phyloP scores from a whole-genome alignment of 2,113 vertebrate genomes.

The Platysternon megacephalum region DNA sequence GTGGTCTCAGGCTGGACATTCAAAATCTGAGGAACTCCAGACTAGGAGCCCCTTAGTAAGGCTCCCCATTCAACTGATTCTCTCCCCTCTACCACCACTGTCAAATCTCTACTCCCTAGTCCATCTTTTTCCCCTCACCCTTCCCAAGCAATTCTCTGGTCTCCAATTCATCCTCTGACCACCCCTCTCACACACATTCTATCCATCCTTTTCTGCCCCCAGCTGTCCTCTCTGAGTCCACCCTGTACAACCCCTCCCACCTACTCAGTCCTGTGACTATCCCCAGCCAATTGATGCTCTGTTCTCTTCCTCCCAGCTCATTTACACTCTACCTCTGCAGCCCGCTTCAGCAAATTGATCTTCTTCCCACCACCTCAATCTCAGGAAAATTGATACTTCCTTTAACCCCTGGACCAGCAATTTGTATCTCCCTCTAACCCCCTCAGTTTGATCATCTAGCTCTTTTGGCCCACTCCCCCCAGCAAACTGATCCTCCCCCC shows the following conservation, averaged over 20 bases:
- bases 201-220: not conserved
- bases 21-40: not conserved
- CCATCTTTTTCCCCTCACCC: not conserved
- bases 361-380: not conserved
- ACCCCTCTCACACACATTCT: not conserved
- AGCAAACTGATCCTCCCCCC: not conserved
- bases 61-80: not conserved
- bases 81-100: not conserved
- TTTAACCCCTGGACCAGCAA: not conserved
- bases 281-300: not conserved
- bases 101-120: not conserved
- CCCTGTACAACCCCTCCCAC: not conserved
- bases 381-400: not conserved
- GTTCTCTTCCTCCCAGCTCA: not conserved
- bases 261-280: not conserved
- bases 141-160: not conserved
- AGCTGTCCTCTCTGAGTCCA: not conserved
- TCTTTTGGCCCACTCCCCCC: not conserved
- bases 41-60: not conserved
- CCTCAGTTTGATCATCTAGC: not conserved
- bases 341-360: not conserved
- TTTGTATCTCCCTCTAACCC: not conserved
- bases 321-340: not conserved
- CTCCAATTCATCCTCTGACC: not conserved
- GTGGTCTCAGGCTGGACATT: not conserved